phyloP scores from a whole-genome alignment of 2,888 invertebrate species.

The Morpho achilles region DNA sequence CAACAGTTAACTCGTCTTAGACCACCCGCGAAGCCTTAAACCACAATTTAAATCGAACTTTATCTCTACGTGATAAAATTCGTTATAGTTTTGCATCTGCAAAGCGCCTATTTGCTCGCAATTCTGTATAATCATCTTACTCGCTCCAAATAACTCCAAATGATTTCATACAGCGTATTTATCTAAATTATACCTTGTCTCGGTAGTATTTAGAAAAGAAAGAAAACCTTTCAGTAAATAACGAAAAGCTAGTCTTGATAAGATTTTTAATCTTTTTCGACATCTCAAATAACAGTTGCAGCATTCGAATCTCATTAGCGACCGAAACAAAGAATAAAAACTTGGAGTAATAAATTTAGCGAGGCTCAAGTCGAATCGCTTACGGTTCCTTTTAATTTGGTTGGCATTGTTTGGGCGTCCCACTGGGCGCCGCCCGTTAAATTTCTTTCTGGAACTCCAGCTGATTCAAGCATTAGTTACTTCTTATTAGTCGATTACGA shows the following conservation, averaged over 20 bases:
- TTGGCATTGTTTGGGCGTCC: constrained; percentile 73
- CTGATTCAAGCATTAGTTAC: constrained; percentile 70
- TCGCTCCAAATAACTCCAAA: constrained; percentile 42
- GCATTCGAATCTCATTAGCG: constrained; percentile 76
- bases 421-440: constrained; percentile 65
- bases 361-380: constrained; percentile 74
- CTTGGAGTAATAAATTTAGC: constrained; percentile 75
- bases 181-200: constrained; percentile 19
- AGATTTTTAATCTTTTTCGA: constrained; percentile 51
- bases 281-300: constrained; percentile 66
- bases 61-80: constrained; percentile 59
- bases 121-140: constrained; percentile 38
- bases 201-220: constrained; percentile 6
- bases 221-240: constrained; percentile 1
- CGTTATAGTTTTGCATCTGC: constrained; percentile 27
- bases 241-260: constrained; percentile 20
- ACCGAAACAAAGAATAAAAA: constrained; percentile 70
- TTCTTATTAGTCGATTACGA: constrained; percentile 71
- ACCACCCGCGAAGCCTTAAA: constrained; percentile 69
- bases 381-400: constrained; percentile 78
- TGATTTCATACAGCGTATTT: constrained; percentile 37
- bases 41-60: constrained; percentile 61
- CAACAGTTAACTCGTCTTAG: constrained; percentile 63
- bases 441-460: constrained; percentile 73
- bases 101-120: constrained; percentile 37